Evolutionary conservation across 2,113 vertebrate species (phyloP).

Genomic region (Eretmochelys imbricata): DNA sequence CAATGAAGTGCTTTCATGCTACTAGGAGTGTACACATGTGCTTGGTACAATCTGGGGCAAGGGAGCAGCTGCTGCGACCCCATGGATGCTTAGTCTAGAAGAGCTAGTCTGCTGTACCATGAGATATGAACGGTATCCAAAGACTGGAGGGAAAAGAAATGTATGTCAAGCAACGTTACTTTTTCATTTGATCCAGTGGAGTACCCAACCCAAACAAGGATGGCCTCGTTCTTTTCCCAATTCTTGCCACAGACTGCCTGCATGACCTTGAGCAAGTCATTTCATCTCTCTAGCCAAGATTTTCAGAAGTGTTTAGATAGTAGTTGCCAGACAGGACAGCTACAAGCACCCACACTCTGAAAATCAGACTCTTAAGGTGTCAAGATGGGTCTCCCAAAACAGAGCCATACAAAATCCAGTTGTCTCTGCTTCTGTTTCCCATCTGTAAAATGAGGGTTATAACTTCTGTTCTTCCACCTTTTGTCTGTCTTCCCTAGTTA

Average conservation of each 20-base stretch:
- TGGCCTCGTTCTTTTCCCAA: not conserved
- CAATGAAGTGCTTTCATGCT: not conserved
- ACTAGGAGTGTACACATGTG: not conserved
- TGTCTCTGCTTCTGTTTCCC: not conserved
- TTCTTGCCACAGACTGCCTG: not conserved
- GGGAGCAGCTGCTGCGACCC: not conserved
- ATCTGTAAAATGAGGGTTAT: not conserved
- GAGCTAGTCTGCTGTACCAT: not conserved
- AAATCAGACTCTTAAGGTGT: not conserved
- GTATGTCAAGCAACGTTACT: not conserved
- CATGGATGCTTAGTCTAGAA: accelerated
- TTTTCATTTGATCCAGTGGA: not conserved
- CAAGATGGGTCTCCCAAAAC: not conserved
- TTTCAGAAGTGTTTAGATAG: not conserved
- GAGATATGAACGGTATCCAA: accelerated
- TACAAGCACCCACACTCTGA: not conserved
- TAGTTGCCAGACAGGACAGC: not conserved
- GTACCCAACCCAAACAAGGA: not conserved
- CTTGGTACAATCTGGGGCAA: accelerated
- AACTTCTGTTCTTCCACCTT: not conserved
- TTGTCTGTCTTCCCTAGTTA: not conserved
- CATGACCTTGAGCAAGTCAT: not conserved
- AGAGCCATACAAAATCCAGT: not conserved
- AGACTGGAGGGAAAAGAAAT: not conserved
- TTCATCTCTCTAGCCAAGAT: not conserved